Evolutionary conservation across 2,113 vertebrate species (phyloP), one percentile per base, ranked within the genome.

Genomic region (Caretta caretta): DNA sequence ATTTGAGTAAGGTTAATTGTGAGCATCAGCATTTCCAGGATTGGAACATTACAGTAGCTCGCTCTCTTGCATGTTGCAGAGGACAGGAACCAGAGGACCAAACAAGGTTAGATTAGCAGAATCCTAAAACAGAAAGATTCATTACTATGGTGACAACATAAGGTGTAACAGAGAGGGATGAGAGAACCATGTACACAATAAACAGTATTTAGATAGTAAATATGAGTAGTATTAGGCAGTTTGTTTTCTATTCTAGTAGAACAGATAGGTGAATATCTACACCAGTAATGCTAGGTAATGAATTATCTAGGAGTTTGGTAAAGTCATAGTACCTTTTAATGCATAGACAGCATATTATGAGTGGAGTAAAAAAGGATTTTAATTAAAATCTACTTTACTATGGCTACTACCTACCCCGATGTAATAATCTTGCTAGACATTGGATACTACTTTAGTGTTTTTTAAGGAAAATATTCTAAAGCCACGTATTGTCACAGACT

Each of bases 381-480:
- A 76, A 95, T 95, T 91, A 93, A 93, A 84, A 88, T 93, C 59
- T 93, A 85, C 94, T 93, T 46, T 95, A 93, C 62, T 35, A 69
- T 87, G 85, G 90, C 76, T 90, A 83, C 75, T 93, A 69, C 78
- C 54, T 89, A 69, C 86, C 85, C 83, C 76, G 59, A 88, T 56
- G 78, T 62, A 78, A 75, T 80, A 95, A 75, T 69, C 87, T 80
- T 57, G 76, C 59, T 84, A 79, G 75, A 91, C 69, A 88, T 85
- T 50, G 80, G 59, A 56, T 62, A 24, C 81, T 81, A 87, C 90
- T 90, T 85, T 85, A 93, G 78, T 38, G 65, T 38, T 72, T 38
- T 72, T 72, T 9, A 72, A 84, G 91, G 84, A 92, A 90, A 89
- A 85, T 83, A 89, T 88, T 62, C 48, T 65, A 50, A 25, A n/a